Base-by-base conservation (phyloP, 37 sponge, comb jelly and placozoan species). In the Hormiphora californensis region DNA sequence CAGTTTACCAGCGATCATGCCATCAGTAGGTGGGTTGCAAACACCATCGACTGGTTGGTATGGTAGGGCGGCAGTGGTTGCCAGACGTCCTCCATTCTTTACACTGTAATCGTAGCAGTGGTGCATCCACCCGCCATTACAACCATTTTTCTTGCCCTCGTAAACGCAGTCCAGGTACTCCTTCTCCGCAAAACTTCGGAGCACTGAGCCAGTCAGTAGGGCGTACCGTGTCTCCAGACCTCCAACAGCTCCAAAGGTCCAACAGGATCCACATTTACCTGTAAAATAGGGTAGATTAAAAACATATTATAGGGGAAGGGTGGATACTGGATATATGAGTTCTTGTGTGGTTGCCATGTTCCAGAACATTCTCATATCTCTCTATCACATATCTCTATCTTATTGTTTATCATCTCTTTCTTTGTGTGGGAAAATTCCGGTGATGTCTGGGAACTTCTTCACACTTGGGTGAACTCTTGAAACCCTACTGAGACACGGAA, bases 151-250 rank as follows among this genome's bases (percentile, higher is more conserved):
- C 27, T 19, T 19, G 5, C 61, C 61, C 27, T 57, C 61, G n/a
- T 57, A 57, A 12, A 57, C 61, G 27, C 61, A 57, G 61, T 57
- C 61, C n/a, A 57, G n/a, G n/a, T 57, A 57, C n/a, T 57, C 61
- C 23, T 57, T 57, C 23, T 57, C 61, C 27, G 61, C 61, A 57
- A 57, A 57, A 30, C 27, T 57, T 57, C 61, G 61, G 61, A 57
- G 61, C 3, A 12, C 61, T 4, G 61, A 5, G 61, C 27, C 27
- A 23, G n/a, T 30, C 61, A 21, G n/a, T 4, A 57, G 61, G 27
- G 61, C 61, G 61, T 57, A 57, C n/a, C 61, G 61, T 5, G 61
- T 57, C 61, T 57, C 61, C 23, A 57, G 23, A 57, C 61, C 61
- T 21, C 61, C 61, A 5, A 57, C 61, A 5, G 61, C 61, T 19